These are phyloP conservation scores for Mionectes olivaceus DNA, from an alignment of 2,797 vertebrate species.

Conservation along the genomic window DNA sequence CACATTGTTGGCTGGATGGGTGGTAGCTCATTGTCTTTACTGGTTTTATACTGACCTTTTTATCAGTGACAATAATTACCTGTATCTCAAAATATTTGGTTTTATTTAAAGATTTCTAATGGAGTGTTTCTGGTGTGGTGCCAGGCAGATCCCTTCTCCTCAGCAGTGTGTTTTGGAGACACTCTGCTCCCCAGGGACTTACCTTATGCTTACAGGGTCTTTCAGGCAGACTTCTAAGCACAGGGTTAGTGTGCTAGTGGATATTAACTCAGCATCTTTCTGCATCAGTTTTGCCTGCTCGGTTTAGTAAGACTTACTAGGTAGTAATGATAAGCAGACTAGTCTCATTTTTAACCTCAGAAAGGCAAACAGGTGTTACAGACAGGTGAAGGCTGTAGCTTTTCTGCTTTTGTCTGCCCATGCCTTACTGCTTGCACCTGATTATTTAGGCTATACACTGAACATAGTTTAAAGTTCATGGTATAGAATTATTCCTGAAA, in stretches of 20 bases:
- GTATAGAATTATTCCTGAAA: neutral
- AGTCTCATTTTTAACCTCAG: neutral
- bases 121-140: neutral
- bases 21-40: neutral
- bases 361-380: neutral
- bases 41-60: neutral
- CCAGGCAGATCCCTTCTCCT: neutral
- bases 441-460: neutral
- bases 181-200: neutral
- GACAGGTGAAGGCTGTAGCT: neutral
- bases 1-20: rapidly evolving
- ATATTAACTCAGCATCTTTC: neutral
- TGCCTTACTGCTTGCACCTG: neutral
- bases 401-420: neutral
- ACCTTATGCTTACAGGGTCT: neutral
- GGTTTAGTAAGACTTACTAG: neutral
- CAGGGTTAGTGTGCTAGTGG: neutral
- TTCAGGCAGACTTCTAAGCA: neutral
- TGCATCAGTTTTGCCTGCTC: neutral
- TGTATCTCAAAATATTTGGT: neutral
- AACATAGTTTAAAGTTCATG: neutral
- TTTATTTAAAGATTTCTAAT: neutral
- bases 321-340: neutral
- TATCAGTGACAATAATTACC: neutral
- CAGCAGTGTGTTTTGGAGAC: neutral